Evolutionary conservation across 1,140 invertebrate genomes (phyloP).

Genomic region (Homarus americanus): DNA sequence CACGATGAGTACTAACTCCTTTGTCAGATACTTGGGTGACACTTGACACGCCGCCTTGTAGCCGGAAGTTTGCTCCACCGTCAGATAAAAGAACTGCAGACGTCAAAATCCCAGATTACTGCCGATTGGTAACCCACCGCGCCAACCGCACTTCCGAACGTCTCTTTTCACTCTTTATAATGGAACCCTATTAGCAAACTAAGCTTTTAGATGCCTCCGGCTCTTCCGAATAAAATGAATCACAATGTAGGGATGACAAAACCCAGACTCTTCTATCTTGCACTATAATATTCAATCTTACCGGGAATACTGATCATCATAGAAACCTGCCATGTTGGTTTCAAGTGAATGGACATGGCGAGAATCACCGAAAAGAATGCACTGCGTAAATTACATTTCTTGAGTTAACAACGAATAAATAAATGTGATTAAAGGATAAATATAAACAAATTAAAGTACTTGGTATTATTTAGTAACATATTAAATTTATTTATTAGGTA

Average conservation of each 20-base stretch:
- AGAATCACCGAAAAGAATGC: background rate
- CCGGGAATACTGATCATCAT: constrained; percentile 50
- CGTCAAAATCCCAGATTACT: background rate
- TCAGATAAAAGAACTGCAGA: background rate
- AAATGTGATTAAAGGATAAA: too few relatives aligned
- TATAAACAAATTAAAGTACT: background rate
- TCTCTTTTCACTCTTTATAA: constrained; percentile 1
- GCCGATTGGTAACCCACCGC: background rate
- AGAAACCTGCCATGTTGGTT: constrained; percentile 50
- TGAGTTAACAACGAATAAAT: background rate
- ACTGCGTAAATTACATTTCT: background rate
- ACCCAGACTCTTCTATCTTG: background rate
- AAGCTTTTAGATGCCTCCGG: background rate
- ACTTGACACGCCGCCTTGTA: background rate
- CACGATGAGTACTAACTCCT: background rate
- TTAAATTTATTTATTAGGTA: background rate
- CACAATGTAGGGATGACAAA: background rate
- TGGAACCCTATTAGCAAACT: background rate
- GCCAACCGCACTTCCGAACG: background rate
- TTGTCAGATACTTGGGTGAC: background rate
- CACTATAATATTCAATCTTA: constrained; percentile 32
- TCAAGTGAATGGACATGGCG: background rate
- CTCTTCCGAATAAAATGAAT: background rate
- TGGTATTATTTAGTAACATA: background rate
- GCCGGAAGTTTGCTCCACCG: background rate